Percentiles rank a stretch among this genome's conserved stretches.
phyloP scores from a whole-genome alignment of 2,113 vertebrate genomes.

The Helogale parvula region DNA sequence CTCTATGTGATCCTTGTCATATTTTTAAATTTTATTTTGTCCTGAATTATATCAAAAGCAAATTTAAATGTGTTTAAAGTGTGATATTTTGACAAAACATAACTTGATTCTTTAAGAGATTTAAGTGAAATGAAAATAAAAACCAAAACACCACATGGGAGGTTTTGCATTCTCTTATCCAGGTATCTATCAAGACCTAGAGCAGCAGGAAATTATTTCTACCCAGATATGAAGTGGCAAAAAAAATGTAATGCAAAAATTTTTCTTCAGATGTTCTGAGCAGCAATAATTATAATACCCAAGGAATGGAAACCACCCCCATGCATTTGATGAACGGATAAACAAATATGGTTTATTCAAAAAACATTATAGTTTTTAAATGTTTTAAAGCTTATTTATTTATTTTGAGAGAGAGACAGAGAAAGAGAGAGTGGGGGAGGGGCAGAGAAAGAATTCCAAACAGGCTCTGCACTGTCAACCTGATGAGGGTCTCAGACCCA shows the following conservation, averaged over 20 bases:
- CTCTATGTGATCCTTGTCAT: not conserved
- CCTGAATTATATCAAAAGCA: not conserved
- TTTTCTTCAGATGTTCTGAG: not conserved
- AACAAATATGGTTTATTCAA: not conserved
- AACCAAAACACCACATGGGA: not conserved
- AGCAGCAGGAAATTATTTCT: not conserved
- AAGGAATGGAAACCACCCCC: not conserved
- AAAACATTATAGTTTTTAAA: not conserved
- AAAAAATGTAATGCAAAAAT: not conserved
- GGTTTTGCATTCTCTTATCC: not conserved
- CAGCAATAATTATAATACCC: not conserved
- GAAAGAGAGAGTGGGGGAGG: no score
- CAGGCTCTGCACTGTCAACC: no score
- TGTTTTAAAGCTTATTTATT: no score
- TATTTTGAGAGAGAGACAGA: no score
- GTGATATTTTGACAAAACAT: not conserved
- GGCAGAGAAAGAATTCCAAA: no score
- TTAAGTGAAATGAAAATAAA: not conserved
- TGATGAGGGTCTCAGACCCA: no score
- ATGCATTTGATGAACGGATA: not conserved
- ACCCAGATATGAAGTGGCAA: not conserved
- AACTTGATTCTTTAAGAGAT: not conserved
- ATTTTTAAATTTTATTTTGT: not conserved
- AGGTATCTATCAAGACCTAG: not conserved
- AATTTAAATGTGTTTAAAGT: not conserved